Evolutionary conservation across 2,888 invertebrate genomes (phyloP), one percentile per base, ranked within the genome.

Genomic region (Phortica magna): DNA sequence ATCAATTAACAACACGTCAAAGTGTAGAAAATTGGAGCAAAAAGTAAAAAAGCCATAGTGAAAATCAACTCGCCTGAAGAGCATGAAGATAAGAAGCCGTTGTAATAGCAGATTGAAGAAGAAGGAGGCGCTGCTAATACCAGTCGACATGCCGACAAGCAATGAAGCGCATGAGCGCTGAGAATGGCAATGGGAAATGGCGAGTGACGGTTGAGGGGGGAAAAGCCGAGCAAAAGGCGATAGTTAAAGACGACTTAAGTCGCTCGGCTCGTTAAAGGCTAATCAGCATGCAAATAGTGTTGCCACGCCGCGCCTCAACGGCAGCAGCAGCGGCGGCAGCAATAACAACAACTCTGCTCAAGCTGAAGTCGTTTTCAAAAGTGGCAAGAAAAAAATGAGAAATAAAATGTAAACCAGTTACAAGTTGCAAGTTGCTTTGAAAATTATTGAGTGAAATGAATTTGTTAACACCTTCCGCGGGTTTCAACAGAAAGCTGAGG

Each of bases 221-320:
- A 31, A 31, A 31, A 31, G 31, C 31, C 31, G 31, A 31, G 31
- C 31, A 31, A 31, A 31, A 31, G 31, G 31, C 31, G 31, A 0
- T 31, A 31, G 31, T 31, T 39, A 39, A 59, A 64, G 64, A 64
- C 64, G 64, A 31, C 53, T 53, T 53, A 48, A 48, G 48, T 48
- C 48, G 48, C 14, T 41, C 12, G 70, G 53, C 70, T 76, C 81
- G 82, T 81, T 81, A 81, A 89, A 83, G 88, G 80, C 87, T 87
- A 87, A 87, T 87, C 84, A 87, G 83, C 88, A 88, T 88, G 89
- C 89, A 89, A 89, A 89, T 88, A 85, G 81, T 82, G 88, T 87
- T 80, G 84, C 85, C 84, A 31, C 31, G 88, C 85, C 88, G 81
- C 84, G 80, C 81, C 78, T 75, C 64, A 72, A 82, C 85, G 85